These are phyloP conservation scores for Hemithea aestivaria DNA, from an alignment of 2,888 invertebrate species.

Conservation along the genomic window DNA sequence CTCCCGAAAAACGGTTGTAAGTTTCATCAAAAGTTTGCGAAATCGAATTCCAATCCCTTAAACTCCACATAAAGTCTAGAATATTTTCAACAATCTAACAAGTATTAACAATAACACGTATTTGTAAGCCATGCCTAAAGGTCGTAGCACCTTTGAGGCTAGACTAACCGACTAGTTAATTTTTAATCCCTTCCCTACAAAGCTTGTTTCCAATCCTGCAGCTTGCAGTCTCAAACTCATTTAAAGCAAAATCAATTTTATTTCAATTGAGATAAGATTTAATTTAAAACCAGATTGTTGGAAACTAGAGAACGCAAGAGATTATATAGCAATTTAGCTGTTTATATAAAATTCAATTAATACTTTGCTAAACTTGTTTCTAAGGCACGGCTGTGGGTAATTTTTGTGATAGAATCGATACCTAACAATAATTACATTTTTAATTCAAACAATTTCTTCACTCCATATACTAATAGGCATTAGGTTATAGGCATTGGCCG, in stretches of 20 bases:
- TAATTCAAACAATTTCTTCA: too few relatives aligned
- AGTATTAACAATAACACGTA: too few relatives aligned
- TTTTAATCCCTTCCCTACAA: constrained; percentile 35
- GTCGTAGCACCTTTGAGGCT: constrained; percentile 33
- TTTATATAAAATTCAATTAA: constrained; percentile 26
- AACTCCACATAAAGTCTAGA: too few relatives aligned
- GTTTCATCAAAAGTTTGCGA: too few relatives aligned
- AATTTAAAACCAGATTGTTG: not conserved
- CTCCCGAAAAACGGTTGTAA: too few relatives aligned
- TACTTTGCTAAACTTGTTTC: constrained; percentile 5
- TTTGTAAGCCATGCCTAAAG: constrained; percentile 25
- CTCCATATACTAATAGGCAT: too few relatives aligned
- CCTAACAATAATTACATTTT: too few relatives aligned
- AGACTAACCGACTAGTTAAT: constrained; percentile 42
- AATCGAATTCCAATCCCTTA: too few relatives aligned
- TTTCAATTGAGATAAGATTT: constrained; percentile 7
- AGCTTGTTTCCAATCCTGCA: constrained; percentile 31
- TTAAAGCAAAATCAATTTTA: constrained; percentile 11
- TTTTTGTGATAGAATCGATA: constrained; percentile 8
- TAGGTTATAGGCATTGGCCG: too few relatives aligned
- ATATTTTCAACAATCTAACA: too few relatives aligned
- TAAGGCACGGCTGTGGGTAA: constrained; percentile 4
- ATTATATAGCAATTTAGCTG: constrained; percentile 25
- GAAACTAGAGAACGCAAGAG: constrained; percentile 13
- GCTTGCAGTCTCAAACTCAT: constrained; percentile 10